A percentile compares a stretch with the other conserved stretches of the same genome.
Evolutionary conservation across 2,113 vertebrate genomes (phyloP).

Genomic region (Oreochromis tanganicae): DNA sequence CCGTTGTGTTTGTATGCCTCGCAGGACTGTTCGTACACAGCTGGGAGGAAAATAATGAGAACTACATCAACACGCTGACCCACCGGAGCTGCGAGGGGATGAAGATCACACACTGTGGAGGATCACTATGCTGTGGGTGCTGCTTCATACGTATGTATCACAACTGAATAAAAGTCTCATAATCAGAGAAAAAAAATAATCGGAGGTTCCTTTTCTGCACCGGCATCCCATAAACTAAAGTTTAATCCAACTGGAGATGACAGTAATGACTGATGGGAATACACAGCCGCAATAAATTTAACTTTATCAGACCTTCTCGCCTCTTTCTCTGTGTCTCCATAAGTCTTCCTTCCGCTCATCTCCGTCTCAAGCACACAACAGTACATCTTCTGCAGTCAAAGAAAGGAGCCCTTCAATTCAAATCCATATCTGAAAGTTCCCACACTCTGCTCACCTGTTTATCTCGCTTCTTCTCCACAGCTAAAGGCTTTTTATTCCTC

Average conservation of each 20-base stretch:
- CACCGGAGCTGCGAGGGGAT: not conserved
- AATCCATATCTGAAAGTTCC: not conserved
- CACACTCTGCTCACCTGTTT: slow-evolving; percentile 22
- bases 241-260: not conserved
- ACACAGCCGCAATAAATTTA: not conserved
- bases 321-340: not conserved
- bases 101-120: not conserved
- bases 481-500: not conserved
- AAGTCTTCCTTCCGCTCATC: not conserved
- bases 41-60: slow-evolving; percentile 22
- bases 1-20: slow-evolving; percentile 84
- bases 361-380: not conserved
- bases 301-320: not conserved
- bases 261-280: not conserved
- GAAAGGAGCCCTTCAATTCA: not conserved
- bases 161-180: not conserved
- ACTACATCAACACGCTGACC: not conserved
- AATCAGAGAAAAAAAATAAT: not conserved
- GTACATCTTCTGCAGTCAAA: not conserved
- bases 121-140: not conserved
- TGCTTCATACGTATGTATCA: not conserved
- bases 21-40: slow-evolving; percentile 80
- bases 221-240: not conserved
- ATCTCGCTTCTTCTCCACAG: not conserved
- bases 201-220: not conserved